phyloP scores from a whole-genome alignment of 2,888 invertebrate species.

The Sepioteuthis lessoniana region DNA sequence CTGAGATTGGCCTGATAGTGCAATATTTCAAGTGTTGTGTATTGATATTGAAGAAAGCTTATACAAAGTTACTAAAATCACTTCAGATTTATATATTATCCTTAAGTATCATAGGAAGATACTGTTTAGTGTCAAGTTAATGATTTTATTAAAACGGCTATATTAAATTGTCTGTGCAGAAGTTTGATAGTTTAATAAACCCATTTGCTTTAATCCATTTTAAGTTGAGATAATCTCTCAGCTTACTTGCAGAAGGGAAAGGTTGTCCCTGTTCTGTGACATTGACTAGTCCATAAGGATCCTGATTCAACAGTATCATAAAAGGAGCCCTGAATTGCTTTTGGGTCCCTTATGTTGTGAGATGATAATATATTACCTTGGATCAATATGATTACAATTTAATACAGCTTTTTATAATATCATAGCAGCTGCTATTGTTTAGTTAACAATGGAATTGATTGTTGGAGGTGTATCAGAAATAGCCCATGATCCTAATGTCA shows the following conservation, averaged over 20 bases:
- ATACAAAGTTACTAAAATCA: too few relatives aligned
- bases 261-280: not conserved
- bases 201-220: too few relatives aligned
- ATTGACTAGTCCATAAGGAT: not conserved
- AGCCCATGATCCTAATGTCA: not conserved
- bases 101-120: too few relatives aligned
- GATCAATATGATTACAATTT: not conserved
- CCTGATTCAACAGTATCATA: not conserved
- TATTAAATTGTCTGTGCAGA: too few relatives aligned
- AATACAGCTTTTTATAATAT: not conserved
- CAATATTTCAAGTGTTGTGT: too few relatives aligned
- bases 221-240: not conserved
- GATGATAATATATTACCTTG: not conserved
- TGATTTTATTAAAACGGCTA: too few relatives aligned
- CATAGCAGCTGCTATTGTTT: not conserved
- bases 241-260: not conserved
- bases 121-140: too few relatives aligned
- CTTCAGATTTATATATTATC: too few relatives aligned
- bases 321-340: not conserved
- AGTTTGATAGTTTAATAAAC: too few relatives aligned
- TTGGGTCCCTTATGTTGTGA: not conserved
- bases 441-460: constrained; percentile 16
- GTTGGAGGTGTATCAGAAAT: not conserved
- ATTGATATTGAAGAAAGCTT: too few relatives aligned
- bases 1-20: too few relatives aligned